phyloP scores from a whole-genome alignment of 2,797 vertebrate genomes.

The Prionace glauca region DNA sequence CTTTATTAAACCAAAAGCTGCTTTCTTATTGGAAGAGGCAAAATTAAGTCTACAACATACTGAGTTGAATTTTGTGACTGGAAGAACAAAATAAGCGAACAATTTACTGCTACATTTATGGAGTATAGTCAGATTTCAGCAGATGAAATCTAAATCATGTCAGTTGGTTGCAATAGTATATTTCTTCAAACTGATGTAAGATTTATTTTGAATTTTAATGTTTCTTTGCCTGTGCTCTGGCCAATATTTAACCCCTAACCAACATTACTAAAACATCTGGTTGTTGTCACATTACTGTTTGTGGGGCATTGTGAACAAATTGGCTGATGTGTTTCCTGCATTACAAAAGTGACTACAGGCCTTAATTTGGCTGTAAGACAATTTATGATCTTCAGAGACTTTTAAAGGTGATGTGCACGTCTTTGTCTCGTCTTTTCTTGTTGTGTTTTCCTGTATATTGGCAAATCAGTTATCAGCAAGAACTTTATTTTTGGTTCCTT shows the following conservation, averaged over 20 bases:
- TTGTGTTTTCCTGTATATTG: neutral
- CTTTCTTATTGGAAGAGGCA: neutral
- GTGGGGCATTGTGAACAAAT: neutral
- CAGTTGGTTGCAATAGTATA: neutral
- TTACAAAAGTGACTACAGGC: neutral
- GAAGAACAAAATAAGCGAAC: neutral
- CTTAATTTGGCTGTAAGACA: neutral
- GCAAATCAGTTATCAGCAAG: neutral
- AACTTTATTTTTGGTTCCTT: neutral
- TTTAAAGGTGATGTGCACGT: neutral
- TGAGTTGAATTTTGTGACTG: neutral
- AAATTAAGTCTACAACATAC: neutral
- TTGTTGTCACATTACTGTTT: neutral
- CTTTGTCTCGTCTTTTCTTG: neutral
- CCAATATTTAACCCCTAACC: neutral
- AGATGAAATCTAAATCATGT: neutral
- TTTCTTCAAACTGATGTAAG: neutral
- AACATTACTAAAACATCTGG: neutral
- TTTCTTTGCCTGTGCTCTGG: neutral
- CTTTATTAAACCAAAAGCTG: neutral
- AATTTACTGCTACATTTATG: neutral
- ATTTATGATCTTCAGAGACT: neutral
- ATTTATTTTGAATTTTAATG: neutral
- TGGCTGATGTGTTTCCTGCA: neutral
- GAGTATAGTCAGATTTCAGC: neutral